Conservation (phyloP, 2,888 invertebrate genomes). For the Ariolimax columbianus region DNA sequence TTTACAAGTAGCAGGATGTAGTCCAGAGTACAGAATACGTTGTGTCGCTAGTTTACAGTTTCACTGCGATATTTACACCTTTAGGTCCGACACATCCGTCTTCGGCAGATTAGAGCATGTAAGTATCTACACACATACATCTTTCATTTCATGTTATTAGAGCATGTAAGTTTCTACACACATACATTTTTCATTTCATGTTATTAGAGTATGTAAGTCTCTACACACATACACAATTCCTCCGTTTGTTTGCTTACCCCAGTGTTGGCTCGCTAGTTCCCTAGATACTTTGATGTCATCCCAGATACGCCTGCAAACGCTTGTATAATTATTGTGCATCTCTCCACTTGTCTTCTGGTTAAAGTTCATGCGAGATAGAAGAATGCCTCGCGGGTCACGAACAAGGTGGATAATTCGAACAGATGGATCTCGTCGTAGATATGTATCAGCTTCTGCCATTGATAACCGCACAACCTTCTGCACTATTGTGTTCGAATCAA, state of each 20-base stretch:
- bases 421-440: conserved; percentile 31
- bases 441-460: conserved; percentile 41
- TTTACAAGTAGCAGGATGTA: too few species aligned
- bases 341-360: conserved; percentile 45
- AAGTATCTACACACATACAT: too few species aligned
- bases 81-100: too few species aligned
- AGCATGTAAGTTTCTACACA: too few species aligned
- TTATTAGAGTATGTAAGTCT: too few species aligned
- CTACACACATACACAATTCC: neutral
- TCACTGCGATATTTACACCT: too few species aligned
- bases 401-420: conserved; percentile 46
- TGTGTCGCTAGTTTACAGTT: too few species aligned
- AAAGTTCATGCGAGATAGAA: conserved; percentile 44
- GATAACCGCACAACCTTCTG: conserved; percentile 46
- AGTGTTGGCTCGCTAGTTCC: conserved; percentile 9
- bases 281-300: conserved; percentile 28
- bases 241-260: conserved; percentile 19
- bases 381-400: conserved; percentile 46
- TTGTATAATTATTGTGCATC: conserved; percentile 49
- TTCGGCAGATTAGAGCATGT: too few species aligned
- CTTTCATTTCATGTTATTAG: too few species aligned
- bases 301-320: conserved; percentile 35
- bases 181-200: too few species aligned
- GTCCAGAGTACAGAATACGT: too few species aligned
- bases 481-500: conserved; percentile 26